Conservation (phyloP, 1,140 invertebrate genomes). For the Conus betulinus region DNA sequence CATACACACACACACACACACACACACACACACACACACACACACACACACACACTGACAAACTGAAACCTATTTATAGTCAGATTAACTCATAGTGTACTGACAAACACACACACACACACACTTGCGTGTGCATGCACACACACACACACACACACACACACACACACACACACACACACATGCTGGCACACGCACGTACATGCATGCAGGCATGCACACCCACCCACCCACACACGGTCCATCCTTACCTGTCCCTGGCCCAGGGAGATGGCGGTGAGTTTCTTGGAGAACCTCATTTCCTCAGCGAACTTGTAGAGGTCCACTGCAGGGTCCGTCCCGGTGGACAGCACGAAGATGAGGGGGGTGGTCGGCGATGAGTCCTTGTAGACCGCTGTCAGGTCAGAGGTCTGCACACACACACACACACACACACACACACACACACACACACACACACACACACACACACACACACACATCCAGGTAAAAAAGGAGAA, state of each 20-base stretch:
- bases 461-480: not conserved
- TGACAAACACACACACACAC: too few relatives aligned
- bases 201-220: too few relatives aligned
- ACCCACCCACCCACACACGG: not conserved
- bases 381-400: slow-evolving; percentile 75
- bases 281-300: slow-evolving; percentile 76
- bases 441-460: slow-evolving; percentile 9
- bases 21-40: too few relatives aligned
- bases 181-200: too few relatives aligned
- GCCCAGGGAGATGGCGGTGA: slow-evolving; percentile 75
- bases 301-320: slow-evolving; percentile 77
- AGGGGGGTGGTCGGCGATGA: slow-evolving; percentile 75
- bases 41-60: too few relatives aligned
- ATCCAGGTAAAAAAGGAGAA: too few relatives aligned
- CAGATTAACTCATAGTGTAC: too few relatives aligned
- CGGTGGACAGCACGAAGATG: slow-evolving; percentile 75
- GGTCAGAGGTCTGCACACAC: slow-evolving; percentile 70
- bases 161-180: not conserved
- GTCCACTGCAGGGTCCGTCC: slow-evolving; percentile 76
- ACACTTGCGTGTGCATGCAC: too few relatives aligned
- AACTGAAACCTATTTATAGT: too few relatives aligned
- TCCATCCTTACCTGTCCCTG: slow-evolving; percentile 74
- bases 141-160: too few relatives aligned
- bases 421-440: not conserved
- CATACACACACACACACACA: too few relatives aligned